Conservation (phyloP, 2,888 invertebrate genomes). For the Spilosoma lubricipeda region DNA sequence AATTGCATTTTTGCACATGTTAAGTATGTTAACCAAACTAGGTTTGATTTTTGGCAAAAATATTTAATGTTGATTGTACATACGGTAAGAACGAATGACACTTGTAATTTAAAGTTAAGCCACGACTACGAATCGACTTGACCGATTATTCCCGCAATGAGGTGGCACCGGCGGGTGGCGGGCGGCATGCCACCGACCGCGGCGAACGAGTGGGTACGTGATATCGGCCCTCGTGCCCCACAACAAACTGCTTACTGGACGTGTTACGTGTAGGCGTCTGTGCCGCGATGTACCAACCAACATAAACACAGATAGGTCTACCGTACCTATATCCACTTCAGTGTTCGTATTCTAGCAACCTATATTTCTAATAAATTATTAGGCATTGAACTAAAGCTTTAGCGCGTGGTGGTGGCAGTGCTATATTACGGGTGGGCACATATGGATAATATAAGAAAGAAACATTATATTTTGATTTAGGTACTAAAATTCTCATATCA, state of each 20-base stretch:
- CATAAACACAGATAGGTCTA: slow-evolving; percentile 70
- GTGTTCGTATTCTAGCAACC: slow-evolving; percentile 40
- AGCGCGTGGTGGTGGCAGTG: slow-evolving; percentile 40
- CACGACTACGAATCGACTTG: slow-evolving; percentile 67
- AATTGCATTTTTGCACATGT: slow-evolving; percentile 69
- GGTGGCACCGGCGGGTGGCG: slow-evolving; percentile 79
- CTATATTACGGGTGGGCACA: neutral
- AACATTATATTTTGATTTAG: neutral
- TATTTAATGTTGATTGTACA: slow-evolving; percentile 12
- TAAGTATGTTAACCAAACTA: slow-evolving; percentile 21
- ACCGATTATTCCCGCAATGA: slow-evolving; percentile 83
- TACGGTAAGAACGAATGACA: slow-evolving; percentile 26
- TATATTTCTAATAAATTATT: slow-evolving; percentile 35
- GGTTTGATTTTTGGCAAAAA: slow-evolving; percentile 17
- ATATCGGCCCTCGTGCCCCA: slow-evolving; percentile 85
- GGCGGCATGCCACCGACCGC: slow-evolving; percentile 77
- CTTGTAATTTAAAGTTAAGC: slow-evolving; percentile 37
- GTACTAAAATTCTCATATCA: neutral
- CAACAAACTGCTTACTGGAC: slow-evolving; percentile 86
- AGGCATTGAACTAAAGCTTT: slow-evolving; percentile 57
- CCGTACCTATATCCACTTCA: slow-evolving; percentile 54
- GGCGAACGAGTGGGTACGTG: slow-evolving; percentile 80
- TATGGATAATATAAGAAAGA: neutral
- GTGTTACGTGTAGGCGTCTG: slow-evolving; percentile 84
- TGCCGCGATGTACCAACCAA: slow-evolving; percentile 76